phyloP scores from a whole-genome alignment of 2,797 vertebrate species.

The Rhynchonycteris naso region DNA sequence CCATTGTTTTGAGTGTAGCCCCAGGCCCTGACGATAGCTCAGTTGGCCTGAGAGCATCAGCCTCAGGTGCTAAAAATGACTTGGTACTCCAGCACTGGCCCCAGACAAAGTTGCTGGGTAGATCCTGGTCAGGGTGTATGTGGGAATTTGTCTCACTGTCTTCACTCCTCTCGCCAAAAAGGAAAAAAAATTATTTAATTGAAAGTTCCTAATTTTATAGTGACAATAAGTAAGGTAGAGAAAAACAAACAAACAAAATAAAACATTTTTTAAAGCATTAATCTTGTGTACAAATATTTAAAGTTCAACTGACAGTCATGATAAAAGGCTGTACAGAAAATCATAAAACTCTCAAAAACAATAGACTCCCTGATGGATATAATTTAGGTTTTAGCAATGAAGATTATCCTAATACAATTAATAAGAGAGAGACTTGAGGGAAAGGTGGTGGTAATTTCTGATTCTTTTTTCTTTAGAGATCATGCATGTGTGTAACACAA shows the following conservation, averaged over 20 bases:
- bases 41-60: too few species aligned
- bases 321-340: constrained; percentile 24
- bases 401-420: constrained; percentile 52
- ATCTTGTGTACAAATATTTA: constrained; percentile 28
- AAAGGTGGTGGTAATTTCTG: not conserved
- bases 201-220: constrained; percentile 33
- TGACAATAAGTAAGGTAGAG: not conserved
- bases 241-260: not conserved
- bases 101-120: too few species aligned
- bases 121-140: too few species aligned
- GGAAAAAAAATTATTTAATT: not conserved
- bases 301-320: constrained; percentile 49
- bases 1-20: too few species aligned
- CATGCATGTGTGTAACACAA: not conserved
- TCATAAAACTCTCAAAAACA: not conserved
- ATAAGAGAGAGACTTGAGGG: not conserved
- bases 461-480: not conserved
- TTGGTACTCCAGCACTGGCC: too few species aligned
- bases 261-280: not conserved
- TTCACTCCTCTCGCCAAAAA: too few species aligned
- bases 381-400: not conserved
- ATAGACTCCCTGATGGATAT: not conserved
- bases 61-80: too few species aligned
- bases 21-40: too few species aligned
- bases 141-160: too few species aligned